Conservation (phyloP, 53 echinoderm and acorn worm species). For the Astropecten irregularis region DNA sequence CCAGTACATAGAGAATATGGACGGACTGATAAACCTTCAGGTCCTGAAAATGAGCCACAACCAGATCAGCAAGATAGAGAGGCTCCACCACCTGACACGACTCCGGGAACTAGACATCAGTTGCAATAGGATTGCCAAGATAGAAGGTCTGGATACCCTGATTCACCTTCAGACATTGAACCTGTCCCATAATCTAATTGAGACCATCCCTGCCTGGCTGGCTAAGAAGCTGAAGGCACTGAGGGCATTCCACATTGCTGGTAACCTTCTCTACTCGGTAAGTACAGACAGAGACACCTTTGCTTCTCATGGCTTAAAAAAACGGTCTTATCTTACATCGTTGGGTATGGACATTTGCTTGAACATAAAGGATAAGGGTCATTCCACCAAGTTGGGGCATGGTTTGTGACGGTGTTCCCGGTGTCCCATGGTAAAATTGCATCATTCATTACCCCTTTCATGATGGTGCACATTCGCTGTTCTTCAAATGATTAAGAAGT, state of each 20-base stretch:
- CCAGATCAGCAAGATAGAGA: constrained; percentile 88
- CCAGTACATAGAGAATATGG: constrained; percentile 95
- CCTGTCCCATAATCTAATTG: constrained; percentile 85
- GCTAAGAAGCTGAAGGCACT: constrained; percentile 84
- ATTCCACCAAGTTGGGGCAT: too few species aligned
- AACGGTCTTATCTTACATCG: neutral
- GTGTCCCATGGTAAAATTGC: too few species aligned
- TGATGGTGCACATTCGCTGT: too few species aligned
- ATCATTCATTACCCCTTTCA: too few species aligned
- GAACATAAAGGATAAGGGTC: too few species aligned
- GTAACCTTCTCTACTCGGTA: constrained; percentile 87
- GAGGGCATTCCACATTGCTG: constrained; percentile 71
- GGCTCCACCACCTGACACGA: constrained; percentile 69
- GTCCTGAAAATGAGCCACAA: constrained; percentile 82
- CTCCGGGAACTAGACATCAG: constrained; percentile 87
- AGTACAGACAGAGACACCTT: constrained; percentile 15
- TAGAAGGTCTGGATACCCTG: constrained; percentile 91
- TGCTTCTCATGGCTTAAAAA: neutral
- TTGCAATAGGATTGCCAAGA: constrained; percentile 78
- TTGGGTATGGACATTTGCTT: neutral
- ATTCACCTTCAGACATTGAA: constrained; percentile 81
- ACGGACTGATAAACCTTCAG: constrained; percentile 75
- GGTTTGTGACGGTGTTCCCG: too few species aligned
- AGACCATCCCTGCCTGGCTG: constrained; percentile 84
- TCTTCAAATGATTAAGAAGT: too few species aligned